Percentiles rank a stretch among this genome's conserved stretches.
phyloP scores from a whole-genome alignment of 2,888 invertebrate species.

The Leptinotarsa juncta region DNA sequence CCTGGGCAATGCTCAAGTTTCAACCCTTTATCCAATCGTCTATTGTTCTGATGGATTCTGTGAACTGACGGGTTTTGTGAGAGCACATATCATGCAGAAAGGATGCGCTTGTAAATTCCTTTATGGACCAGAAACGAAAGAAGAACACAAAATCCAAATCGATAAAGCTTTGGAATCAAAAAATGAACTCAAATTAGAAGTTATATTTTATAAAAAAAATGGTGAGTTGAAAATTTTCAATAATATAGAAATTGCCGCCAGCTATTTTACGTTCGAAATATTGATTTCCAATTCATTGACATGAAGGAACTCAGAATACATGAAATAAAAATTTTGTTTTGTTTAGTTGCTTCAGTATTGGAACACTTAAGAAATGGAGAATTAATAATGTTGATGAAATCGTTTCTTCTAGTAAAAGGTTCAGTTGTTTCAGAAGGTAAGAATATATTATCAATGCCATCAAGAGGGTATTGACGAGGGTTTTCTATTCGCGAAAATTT shows the following conservation, averaged over 20 bases:
- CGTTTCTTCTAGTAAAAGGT: no score
- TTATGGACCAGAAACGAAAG: slow-evolving; percentile 90
- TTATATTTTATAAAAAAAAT: slow-evolving; percentile 94
- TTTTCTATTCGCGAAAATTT: no score
- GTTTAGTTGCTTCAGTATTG: no score
- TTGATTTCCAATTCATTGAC: no score
- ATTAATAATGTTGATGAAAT: no score
- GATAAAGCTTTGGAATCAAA: slow-evolving; percentile 91
- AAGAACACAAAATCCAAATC: slow-evolving; percentile 89
- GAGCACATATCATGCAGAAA: slow-evolving; percentile 97
- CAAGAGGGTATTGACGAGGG: no score
- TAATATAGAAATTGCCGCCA: neutral
- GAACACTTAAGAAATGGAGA: no score
- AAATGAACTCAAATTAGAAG: slow-evolving; percentile 92
- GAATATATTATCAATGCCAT: no score
- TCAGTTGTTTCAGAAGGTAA: no score
- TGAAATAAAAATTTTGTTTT: no score
- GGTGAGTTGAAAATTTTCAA: slow-evolving; percentile 71
- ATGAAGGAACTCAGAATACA: no score
- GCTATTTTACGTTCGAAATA: neutral
- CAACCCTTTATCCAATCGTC: slow-evolving; percentile 88
- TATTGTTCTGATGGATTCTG: slow-evolving; percentile 97
- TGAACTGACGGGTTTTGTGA: slow-evolving; percentile 92
- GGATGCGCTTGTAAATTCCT: slow-evolving; percentile 95
- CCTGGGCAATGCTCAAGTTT: slow-evolving; percentile 94